A percentile compares a stretch with the other conserved stretches of the same genome.
phyloP scores from a whole-genome alignment of 35 echinoderm and acorn worm genomes.

The Nesometra sesokonis region DNA sequence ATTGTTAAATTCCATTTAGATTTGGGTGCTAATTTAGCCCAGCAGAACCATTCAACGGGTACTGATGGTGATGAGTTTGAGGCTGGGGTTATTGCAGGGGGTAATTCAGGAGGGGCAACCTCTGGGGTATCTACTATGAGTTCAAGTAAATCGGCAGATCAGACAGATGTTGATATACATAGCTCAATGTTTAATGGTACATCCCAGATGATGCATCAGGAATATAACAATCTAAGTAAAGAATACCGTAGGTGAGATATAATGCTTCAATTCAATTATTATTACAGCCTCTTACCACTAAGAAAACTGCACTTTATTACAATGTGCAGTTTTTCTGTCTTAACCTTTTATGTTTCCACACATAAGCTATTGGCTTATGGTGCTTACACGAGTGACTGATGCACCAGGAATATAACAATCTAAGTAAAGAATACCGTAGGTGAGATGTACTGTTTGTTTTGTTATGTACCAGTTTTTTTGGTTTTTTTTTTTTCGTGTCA shows the following conservation, averaged over 20 bases:
- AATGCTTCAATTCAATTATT: not conserved
- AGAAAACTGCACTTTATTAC: no score
- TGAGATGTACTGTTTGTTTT: no score
- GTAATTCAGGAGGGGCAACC: not conserved
- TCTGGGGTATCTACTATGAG: constrained; percentile 90
- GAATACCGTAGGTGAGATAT: constrained; percentile 67
- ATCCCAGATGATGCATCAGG: constrained; percentile 15
- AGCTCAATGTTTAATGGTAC: constrained; percentile 5
- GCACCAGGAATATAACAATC: constrained; percentile 55
- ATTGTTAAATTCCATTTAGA: not conserved
- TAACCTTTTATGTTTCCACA: no score
- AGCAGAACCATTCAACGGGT: not conserved
- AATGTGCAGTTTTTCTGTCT: no score
- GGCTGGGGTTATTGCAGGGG: constrained; percentile 25
- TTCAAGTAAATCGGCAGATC: constrained; percentile 49
- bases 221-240: constrained; percentile 51
- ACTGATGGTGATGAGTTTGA: constrained; percentile 45
- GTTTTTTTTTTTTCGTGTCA: no score
- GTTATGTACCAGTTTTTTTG: no score
- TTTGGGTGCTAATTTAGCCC: not conserved
- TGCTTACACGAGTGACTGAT: no score
- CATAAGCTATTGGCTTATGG: no score
- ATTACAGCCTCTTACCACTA: no score
- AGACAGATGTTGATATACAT: constrained; percentile 41
- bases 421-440: constrained; percentile 69